Evolutionary conservation across 2,888 invertebrate species (phyloP).

Genomic region (Drosophila subquinaria): DNA sequence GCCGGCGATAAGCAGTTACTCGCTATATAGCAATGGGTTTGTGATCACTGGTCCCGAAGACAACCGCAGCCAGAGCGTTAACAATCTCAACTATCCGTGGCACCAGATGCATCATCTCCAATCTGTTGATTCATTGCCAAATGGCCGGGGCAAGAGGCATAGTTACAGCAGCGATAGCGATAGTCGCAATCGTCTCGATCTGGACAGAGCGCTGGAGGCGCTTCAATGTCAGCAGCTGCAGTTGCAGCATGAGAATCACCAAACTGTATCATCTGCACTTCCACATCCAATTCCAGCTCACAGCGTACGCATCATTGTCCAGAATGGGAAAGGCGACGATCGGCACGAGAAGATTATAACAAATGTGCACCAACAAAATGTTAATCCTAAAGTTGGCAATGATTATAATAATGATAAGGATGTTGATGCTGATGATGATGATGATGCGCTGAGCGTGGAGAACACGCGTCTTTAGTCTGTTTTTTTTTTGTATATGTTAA

Average conservation of each 20-base stretch:
- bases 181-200: constrained; percentile 69
- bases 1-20: constrained; percentile 85
- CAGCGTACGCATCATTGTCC: constrained; percentile 47
- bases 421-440: constrained; percentile 49
- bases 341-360: constrained; percentile 11
- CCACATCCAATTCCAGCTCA: constrained; percentile 8
- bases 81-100: constrained; percentile 66
- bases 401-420: constrained; percentile 32
- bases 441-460: constrained; percentile 84
- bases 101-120: constrained; percentile 48
- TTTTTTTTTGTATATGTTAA: constrained; percentile 34
- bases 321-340: constrained; percentile 48
- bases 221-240: constrained; percentile 63
- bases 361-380: constrained; percentile 21
- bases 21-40: constrained; percentile 84
- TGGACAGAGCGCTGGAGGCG: constrained; percentile 67
- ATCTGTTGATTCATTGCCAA: constrained; percentile 19
- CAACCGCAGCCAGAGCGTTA: constrained; percentile 70
- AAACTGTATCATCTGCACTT: constrained; percentile 9
- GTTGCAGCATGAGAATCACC: constrained; percentile 52
- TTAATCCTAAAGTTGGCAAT: constrained; percentile 10
- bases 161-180: constrained; percentile 72
- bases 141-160: constrained; percentile 45
- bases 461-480: constrained; percentile 83
- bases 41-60: constrained; percentile 76